Evolutionary conservation across 1,140 invertebrate species (phyloP).

Genomic region (Drosophila tristis): DNA sequence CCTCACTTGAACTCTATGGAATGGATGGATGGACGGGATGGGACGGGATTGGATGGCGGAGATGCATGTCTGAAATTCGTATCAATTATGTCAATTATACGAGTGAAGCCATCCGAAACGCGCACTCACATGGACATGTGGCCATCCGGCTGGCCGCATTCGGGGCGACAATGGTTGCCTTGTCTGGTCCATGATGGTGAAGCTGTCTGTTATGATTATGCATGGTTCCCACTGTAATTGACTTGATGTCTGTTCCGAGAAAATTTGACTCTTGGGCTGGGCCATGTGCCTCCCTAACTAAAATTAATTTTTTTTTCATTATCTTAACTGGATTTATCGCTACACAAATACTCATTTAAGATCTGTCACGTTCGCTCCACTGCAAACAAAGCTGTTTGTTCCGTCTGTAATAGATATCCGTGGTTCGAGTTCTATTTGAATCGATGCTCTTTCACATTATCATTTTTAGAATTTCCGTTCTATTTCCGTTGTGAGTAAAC

Average conservation of each 20-base stretch:
- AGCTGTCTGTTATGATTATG: conserved; percentile 30
- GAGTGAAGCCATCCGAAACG: conserved; percentile 24
- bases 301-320: too few relatives aligned
- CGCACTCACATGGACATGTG: conserved; percentile 15
- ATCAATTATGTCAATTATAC: conserved; percentile 75
- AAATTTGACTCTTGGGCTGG: too few relatives aligned
- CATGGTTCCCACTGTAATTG: conserved; percentile 30
- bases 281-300: too few relatives aligned
- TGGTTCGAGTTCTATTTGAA: background rate
- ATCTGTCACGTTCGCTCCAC: too few relatives aligned
- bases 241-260: too few relatives aligned
- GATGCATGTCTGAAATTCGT: conserved; percentile 44
- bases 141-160: conserved; percentile 35
- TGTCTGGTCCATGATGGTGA: background rate
- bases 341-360: too few relatives aligned
- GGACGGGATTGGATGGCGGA: conserved; percentile 6
- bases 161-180: conserved; percentile 60
- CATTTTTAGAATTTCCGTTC: conserved; percentile 29
- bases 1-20: conserved; percentile 1
- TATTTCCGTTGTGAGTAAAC: conserved; percentile 37
- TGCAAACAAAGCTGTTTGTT: background rate
- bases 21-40: conserved; percentile 4
- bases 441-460: background rate
- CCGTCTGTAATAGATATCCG: conserved; percentile 18
- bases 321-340: too few relatives aligned